A percentile compares a stretch with the other conserved stretches of the same genome.
These are phyloP conservation scores for Netelia inedita DNA, from an alignment of 2,888 invertebrate species.

Conservation along the genomic window DNA sequence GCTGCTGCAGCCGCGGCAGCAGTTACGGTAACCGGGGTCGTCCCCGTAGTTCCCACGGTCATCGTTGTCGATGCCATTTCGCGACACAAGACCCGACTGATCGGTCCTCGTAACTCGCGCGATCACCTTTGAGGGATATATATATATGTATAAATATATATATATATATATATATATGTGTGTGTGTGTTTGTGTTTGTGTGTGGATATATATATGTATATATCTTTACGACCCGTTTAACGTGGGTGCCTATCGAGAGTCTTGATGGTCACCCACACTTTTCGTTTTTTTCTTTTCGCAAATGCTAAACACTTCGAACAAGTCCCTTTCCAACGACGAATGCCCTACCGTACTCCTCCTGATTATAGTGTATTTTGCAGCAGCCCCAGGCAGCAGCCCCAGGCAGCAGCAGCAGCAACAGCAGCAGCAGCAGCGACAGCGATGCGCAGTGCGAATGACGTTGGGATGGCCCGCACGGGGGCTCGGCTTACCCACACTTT, in stretches of 20 bases:
- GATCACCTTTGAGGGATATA: too few relatives aligned
- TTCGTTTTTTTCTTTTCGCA: not conserved
- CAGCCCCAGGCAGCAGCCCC: too few relatives aligned
- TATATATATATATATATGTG: not conserved
- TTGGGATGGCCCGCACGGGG: constrained; percentile 60
- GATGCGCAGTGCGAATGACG: constrained; percentile 68
- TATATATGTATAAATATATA: constrained; percentile 32
- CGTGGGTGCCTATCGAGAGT: not conserved
- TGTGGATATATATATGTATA: not conserved
- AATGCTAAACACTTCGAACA: too few relatives aligned
- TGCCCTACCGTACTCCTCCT: not conserved
- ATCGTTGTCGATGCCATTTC: constrained; percentile 82
- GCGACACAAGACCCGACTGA: constrained; percentile 9
- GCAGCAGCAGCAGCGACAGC: constrained; percentile 44
- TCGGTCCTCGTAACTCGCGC: not conserved
- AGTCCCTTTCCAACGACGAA: not conserved
- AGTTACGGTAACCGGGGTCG: constrained; percentile 73
- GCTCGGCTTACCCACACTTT: constrained; percentile 53
- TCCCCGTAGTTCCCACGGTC: constrained; percentile 79
- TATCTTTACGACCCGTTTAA: not conserved
- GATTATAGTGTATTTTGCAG: constrained; percentile 35
- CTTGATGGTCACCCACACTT: not conserved
- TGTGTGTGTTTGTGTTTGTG: not conserved
- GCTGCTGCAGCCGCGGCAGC: constrained; percentile 69
- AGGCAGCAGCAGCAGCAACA: not conserved